Conservation (phyloP, 30 jellyfish, hydroid and myxozoan species). For the Aurelia sp. region DNA sequence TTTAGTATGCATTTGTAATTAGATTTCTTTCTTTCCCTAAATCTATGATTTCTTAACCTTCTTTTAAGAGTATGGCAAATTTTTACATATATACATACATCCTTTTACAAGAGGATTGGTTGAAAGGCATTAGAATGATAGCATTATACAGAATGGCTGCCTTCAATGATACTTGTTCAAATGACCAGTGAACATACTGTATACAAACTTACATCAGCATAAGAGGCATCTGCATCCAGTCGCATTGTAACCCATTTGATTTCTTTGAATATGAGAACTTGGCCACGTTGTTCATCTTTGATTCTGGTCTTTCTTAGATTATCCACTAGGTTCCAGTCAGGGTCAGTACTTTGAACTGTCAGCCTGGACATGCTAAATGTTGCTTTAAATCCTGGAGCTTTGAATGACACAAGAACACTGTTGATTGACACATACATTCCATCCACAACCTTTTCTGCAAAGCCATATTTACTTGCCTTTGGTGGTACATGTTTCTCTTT, state of each 20-base stretch:
- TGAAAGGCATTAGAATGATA: too few relatives aligned
- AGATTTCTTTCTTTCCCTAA: too few relatives aligned
- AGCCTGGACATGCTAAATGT: constrained; percentile 93
- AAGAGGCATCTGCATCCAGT: constrained; percentile 96
- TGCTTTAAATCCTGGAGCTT: constrained; percentile 94
- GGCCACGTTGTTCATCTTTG: constrained; percentile 92
- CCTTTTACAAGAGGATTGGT: too few relatives aligned
- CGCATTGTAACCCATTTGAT: constrained; percentile 97
- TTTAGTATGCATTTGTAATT: too few relatives aligned
- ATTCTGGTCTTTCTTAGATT: constrained; percentile 87
- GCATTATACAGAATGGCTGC: too few relatives aligned
- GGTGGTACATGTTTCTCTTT: constrained; percentile 48
- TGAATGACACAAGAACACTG: constrained; percentile 88
- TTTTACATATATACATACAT: too few relatives aligned
- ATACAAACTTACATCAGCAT: constrained; percentile 71
- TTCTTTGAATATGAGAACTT: constrained; percentile 89
- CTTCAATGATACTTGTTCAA: too few relatives aligned
- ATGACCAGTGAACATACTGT: too few relatives aligned
- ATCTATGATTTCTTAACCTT: too few relatives aligned
- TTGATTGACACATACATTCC: constrained; percentile 95
- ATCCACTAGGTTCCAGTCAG: constrained; percentile 79
- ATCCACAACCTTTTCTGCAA: constrained; percentile 96
- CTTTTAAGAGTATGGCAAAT: too few relatives aligned
- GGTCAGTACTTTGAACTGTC: constrained; percentile 88
- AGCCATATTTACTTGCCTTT: constrained; percentile 90